These are phyloP conservation scores for Disparrhopalites patrizii DNA, from an alignment of 2,888 invertebrate species.

Conservation along the genomic window DNA sequence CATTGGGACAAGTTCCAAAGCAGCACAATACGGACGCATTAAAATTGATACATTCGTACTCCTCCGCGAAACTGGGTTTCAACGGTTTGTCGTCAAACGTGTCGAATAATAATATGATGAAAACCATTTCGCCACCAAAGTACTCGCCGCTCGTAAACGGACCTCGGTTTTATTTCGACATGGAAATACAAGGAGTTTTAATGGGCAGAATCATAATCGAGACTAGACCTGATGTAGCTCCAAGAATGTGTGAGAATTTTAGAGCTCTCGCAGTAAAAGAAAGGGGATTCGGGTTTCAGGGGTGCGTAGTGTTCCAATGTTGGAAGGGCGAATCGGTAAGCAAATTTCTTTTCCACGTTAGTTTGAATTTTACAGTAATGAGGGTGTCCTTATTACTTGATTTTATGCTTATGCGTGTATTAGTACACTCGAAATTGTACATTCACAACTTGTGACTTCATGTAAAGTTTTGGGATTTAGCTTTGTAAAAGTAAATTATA, in stretches of 20 bases:
- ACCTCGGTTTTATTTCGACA: constrained; percentile 71
- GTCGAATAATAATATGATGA: constrained; percentile 36
- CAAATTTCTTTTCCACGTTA: no score
- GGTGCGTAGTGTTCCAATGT: constrained; percentile 75
- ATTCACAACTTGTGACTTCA: neutral
- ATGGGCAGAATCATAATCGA: constrained; percentile 72
- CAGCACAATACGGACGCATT: constrained; percentile 43
- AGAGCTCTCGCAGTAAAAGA: constrained; percentile 67
- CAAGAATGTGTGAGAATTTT: constrained; percentile 77
- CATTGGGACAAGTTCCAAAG: constrained; percentile 40
- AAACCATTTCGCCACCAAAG: constrained; percentile 46
- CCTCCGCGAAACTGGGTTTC: constrained; percentile 46
- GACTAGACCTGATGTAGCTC: constrained; percentile 71
- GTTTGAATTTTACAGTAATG: no score
- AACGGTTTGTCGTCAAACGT: constrained; percentile 31
- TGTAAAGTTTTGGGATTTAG: neutral
- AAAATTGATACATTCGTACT: constrained; percentile 44
- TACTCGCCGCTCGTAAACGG: constrained; percentile 44
- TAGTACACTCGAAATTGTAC: no score
- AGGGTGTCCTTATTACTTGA: neutral
- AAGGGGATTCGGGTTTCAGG: constrained; percentile 70
- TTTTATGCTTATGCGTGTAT: neutral
- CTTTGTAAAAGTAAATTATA: neutral
- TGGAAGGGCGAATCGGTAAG: constrained; percentile 74
- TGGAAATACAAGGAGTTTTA: constrained; percentile 67